Percentiles rank a stretch among this genome's conserved stretches.
These are phyloP conservation scores for Psilopsiagon aymara DNA, from an alignment of 2,113 vertebrate species.

Conservation along the genomic window DNA sequence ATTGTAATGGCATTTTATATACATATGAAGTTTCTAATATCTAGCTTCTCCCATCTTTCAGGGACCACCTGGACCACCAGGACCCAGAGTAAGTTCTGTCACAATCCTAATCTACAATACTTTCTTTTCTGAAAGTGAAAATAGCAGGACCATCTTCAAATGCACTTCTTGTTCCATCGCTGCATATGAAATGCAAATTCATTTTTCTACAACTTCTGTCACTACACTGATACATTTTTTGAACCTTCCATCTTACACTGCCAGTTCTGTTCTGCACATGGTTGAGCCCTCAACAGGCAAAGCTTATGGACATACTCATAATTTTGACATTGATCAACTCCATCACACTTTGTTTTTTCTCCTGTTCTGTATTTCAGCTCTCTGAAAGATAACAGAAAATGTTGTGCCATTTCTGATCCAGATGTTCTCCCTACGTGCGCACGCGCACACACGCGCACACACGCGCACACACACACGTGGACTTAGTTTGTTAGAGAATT, in stretches of 20 bases:
- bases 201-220: background rate
- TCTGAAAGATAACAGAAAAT: background rate
- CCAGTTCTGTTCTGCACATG: background rate
- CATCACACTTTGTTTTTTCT: background rate
- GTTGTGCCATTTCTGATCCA: background rate
- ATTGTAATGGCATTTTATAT: background rate
- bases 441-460: too few relatives aligned
- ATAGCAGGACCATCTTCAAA: background rate
- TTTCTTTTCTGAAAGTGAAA: background rate
- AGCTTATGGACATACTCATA: background rate
- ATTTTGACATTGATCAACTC: background rate
- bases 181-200: background rate
- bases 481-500: background rate
- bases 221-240: background rate
- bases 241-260: background rate
- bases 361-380: background rate
- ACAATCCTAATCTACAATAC: background rate
- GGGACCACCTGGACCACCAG: slow-evolving; percentile 90
- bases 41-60: slow-evolving; percentile 55
- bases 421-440: background rate
- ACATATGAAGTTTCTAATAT: background rate
- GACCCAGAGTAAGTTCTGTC: slow-evolving; percentile 83
- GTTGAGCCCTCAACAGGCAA: background rate
- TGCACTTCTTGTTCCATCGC: background rate
- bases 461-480: accelerated